Base-by-base conservation (phyloP, 2,797 vertebrate genomes). In the Pangasius mekongensis region DNA sequence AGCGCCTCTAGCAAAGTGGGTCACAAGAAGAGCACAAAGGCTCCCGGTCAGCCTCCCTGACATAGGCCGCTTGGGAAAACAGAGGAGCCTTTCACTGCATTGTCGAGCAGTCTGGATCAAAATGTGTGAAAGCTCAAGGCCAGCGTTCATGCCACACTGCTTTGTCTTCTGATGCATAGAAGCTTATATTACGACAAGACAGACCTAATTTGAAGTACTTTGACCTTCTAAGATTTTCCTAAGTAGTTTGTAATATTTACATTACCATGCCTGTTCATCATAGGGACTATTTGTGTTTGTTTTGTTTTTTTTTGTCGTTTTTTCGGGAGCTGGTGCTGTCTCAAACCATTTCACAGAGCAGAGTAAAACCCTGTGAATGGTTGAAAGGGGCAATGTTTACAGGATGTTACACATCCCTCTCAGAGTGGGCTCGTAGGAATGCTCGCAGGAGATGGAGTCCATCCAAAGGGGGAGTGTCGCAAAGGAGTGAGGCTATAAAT, bases 381-480 rank as follows among this genome's bases (percentile, higher is more conserved):
- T 92, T 92, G 91, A 92, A 90, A 91, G 92, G 92, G 91, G 92
- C 86, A 94, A 91, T 96, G 95, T 96, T 96, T 95, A 94, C 94
- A 94, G 94, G 94, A 96, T 94, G 94, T 96, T 95, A 95, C 69
- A 58, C 84, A 91, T 93, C 94, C 49, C 73, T 91, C 91, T 94
- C 91, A 39, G 91, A 95, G 94, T 95, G 94, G 95, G 95, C 93
- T 95, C 94, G 89, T 88, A 92, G 95, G 95, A 96, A 97, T 96
- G 95, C 93, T 94, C 87, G 90, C 92, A 93, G 87, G 90, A 91
- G 95, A 96, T 94, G 95, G 95, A 95, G 92, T 92, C 94, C 93
- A 94, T 96, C 93, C 94, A 96, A 95, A 95, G 95, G 94, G 93
- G 96, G 95, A 95, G 96, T 96, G 96, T 95, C 95, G 66, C 62